Evolutionary conservation across 2,797 vertebrate genomes (phyloP).

Genomic region (Sciurus carolinensis): DNA sequence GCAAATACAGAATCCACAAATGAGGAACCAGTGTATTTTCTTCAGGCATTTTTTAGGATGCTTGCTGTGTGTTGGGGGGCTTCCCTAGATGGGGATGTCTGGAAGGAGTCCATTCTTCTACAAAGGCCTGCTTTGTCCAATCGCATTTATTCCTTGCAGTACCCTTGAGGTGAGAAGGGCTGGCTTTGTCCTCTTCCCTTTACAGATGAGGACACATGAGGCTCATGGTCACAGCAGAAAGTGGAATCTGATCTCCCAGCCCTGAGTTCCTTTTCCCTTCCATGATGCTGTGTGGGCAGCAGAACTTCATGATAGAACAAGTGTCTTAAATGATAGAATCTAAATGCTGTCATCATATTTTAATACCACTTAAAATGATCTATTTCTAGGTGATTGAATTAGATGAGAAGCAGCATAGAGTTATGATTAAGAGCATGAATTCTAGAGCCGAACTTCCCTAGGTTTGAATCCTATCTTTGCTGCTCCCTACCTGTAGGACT

Average conservation of each 20-base stretch:
- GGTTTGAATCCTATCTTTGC: background rate
- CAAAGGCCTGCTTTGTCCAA: background rate
- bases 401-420: background rate
- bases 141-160: background rate
- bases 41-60: background rate
- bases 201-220: background rate
- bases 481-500: background rate
- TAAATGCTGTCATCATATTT: background rate
- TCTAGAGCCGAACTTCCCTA: background rate
- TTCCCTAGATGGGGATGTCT: background rate
- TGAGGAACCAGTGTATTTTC: background rate
- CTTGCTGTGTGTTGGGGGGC: background rate
- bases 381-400: background rate
- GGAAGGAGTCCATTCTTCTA: background rate
- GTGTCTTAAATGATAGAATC: background rate
- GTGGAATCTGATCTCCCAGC: background rate
- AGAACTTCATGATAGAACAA: fast-evolving
- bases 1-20: background rate
- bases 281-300: fast-evolving
- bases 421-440: background rate
- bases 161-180: background rate
- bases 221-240: background rate
- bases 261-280: background rate
- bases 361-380: background rate
- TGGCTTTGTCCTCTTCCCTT: background rate